Evolutionary conservation across 1,140 invertebrate genomes (phyloP).

Genomic region (Drosophila nasuta): DNA sequence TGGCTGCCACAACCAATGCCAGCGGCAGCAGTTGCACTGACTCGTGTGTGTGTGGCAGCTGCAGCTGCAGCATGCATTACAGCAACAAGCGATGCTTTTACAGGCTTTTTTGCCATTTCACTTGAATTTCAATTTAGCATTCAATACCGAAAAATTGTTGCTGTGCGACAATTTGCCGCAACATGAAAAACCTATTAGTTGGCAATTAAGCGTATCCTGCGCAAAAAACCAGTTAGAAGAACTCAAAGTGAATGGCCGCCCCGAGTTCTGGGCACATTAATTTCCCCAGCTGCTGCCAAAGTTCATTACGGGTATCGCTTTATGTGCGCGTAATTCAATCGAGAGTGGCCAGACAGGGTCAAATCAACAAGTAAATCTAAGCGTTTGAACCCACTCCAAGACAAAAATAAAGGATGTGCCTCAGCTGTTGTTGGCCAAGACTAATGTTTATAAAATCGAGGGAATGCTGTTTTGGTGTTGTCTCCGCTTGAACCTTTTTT

Average conservation of each 20-base stretch:
- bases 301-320: constrained; percentile 55
- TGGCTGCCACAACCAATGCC: constrained; percentile 9
- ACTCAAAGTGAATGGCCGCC: neutral
- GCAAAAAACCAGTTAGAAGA: neutral
- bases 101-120: neutral
- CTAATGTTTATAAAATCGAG: constrained; percentile 36
- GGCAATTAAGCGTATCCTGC: constrained; percentile 59
- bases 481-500: constrained; percentile 41
- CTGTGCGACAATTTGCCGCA: constrained; percentile 31
- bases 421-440: neutral
- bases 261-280: constrained; percentile 1
- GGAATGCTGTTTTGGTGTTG: neutral
- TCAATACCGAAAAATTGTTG: constrained; percentile 10
- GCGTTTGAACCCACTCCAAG: neutral
- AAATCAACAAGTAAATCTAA: constrained; percentile 77
- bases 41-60: constrained; percentile 1
- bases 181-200: constrained; percentile 56
- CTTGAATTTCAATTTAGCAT: constrained; percentile 31
- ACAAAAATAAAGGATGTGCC: neutral
- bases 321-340: constrained; percentile 70
- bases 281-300: constrained; percentile 46
- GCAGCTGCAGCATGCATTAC: constrained; percentile 4
- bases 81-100: constrained; percentile 1
- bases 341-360: constrained; percentile 21
- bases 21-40: constrained; percentile 29